These are phyloP conservation scores for Mohoua ochrocephala DNA, from an alignment of 2,113 vertebrate genomes.

Conservation along the genomic window DNA sequence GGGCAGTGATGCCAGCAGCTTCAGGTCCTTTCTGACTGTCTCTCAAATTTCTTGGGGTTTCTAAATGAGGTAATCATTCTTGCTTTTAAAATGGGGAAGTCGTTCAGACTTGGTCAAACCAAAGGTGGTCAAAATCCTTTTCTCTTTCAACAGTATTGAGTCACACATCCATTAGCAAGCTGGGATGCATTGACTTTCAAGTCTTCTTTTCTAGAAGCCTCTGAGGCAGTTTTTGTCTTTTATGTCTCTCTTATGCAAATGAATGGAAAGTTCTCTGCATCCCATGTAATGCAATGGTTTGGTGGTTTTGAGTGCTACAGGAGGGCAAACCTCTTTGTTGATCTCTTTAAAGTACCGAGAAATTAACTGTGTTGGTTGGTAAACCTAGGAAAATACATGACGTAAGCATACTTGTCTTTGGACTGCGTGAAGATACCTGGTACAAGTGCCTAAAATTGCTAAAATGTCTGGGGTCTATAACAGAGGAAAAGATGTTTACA, in stretches of 20 bases:
- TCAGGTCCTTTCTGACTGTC: background rate
- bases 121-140: background rate
- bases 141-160: background rate
- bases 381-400: background rate
- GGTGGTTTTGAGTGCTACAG: background rate
- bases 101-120: background rate
- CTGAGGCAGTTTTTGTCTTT: background rate
- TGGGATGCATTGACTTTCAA: background rate
- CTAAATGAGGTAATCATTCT: background rate
- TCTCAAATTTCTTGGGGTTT: background rate
- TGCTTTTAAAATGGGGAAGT: background rate
- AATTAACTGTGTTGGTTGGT: background rate
- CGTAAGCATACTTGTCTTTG: background rate
- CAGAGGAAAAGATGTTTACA: background rate
- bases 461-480: background rate
- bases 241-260: background rate
- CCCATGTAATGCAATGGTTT: fast-evolving
- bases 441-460: background rate
- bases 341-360: background rate
- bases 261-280: background rate
- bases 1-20: background rate
- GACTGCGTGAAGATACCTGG: background rate
- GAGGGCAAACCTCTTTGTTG: background rate
- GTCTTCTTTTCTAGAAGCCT: background rate
- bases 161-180: fast-evolving